Conservation (phyloP, 2,797 vertebrate genomes). For the Caiman crocodilus region DNA sequence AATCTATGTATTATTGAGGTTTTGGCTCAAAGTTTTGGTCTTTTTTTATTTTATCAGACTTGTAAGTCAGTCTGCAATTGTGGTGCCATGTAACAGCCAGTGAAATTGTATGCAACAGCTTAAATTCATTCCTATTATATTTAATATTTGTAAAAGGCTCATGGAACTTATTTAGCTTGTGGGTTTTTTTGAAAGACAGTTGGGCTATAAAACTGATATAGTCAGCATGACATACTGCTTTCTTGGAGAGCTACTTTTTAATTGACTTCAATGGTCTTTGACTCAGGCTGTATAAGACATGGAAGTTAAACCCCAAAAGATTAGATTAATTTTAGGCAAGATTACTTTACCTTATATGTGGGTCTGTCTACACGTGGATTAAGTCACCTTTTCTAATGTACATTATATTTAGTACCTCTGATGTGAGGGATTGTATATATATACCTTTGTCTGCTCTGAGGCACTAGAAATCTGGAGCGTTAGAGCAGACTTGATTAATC, state of each 20-base stretch:
- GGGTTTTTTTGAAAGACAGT: neutral
- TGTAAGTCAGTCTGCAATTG: neutral
- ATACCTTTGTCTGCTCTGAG: too few relatives aligned
- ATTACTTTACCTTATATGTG: neutral
- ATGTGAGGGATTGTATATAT: too few relatives aligned
- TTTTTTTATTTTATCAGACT: neutral
- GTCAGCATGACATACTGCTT: neutral
- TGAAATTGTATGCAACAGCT: neutral
- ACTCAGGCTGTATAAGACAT: neutral
- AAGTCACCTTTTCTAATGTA: too few relatives aligned
- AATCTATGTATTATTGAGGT: neutral
- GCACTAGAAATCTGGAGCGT: too few relatives aligned
- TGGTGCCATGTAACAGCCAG: neutral
- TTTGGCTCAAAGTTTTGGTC: slow-evolving; percentile 6
- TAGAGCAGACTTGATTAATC: too few relatives aligned
- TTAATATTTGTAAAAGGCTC: neutral
- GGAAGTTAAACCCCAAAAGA: neutral
- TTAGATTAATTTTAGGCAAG: neutral
- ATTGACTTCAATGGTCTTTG: neutral
- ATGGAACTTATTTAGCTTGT: neutral
- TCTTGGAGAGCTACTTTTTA: neutral
- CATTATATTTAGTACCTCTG: too few relatives aligned
- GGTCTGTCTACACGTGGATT: neutral
- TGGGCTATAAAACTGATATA: slow-evolving; percentile 1
- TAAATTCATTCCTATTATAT: neutral